Evolutionary conservation across 2,888 invertebrate genomes (phyloP).

Genomic region (Machimus atricapillus): DNA sequence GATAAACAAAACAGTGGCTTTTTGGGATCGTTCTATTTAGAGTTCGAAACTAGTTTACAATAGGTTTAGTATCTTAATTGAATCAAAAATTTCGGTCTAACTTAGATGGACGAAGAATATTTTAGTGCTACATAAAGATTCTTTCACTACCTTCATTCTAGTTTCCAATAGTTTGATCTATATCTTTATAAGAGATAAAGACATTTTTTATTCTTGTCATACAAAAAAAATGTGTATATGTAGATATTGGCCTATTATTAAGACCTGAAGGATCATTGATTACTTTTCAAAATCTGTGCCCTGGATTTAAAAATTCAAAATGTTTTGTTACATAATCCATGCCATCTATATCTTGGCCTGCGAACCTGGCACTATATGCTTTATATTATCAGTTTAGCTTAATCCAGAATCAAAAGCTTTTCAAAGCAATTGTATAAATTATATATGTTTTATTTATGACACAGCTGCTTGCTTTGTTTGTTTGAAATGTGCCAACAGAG

Average conservation of each 20-base stretch:
- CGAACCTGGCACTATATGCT: neutral
- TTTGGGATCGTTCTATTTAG: neutral
- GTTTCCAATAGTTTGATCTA: no score
- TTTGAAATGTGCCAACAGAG: neutral
- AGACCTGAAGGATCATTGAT: no score
- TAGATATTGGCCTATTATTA: no score
- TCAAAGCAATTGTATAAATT: neutral
- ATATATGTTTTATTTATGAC: neutral
- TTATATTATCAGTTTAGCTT: neutral
- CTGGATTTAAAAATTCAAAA: no score
- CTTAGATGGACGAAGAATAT: neutral
- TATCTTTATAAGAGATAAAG: no score
- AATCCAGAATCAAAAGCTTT: neutral
- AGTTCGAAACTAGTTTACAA: neutral
- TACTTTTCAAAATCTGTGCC: no score
- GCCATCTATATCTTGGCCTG: neutral
- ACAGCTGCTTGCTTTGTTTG: neutral
- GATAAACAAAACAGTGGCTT: neutral
- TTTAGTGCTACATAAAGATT: neutral
- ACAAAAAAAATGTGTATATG: no score
- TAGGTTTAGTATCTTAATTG: neutral
- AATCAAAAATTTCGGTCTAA: neutral
- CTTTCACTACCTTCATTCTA: no score
- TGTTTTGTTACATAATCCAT: neutral
- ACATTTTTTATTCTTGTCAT: no score